Base-by-base conservation (phyloP, 2,113 vertebrate genomes). In the Himantopus leucocephalus region DNA sequence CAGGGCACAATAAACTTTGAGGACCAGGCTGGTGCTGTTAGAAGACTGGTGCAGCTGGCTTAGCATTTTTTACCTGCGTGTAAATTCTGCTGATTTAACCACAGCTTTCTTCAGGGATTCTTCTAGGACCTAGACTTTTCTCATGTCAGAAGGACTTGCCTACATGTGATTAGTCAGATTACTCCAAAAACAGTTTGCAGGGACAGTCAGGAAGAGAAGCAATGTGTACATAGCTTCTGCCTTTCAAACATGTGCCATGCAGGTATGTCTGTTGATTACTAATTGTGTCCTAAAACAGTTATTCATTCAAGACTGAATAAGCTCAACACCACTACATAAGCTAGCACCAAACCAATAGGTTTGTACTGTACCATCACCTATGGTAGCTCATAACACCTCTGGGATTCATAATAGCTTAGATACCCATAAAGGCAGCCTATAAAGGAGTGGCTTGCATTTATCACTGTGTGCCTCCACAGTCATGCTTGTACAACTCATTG, bases 81-180 rank as follows among this genome's bases (percentile, higher is more conserved):
- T 55, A 59, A 92, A 94, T 77, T 84, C 83, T 89, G 67, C 63
- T 83, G 67, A 77, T 86, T 91, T 92, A 94, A 86, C 63, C 26
- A 74, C 26, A 74, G 37, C 19, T 63, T 94, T 87, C 67, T 77
- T 41, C 37, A 53, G 59, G 41, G 55, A 76, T 80, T 86, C 72
- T 52, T 85, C 50, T 43, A 74, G 24, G 18, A 81, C 41, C 41
- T 79, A 59, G 43, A 53, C 43, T 90, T 79, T 39, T 94, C 37
- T 90, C 35, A 8, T 41, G 17, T 86, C 63, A 84, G 76, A 56
- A 70, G 29, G n/a, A 66, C 63, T 92, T 76, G 22, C 45, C 62
- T 82, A 21, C 17, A 12, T 7, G 10, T 20, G 53, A 80, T 53
- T 29, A 43, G 63, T 18, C 29, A 78, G 48, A 79, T 68, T 68